phyloP scores from a whole-genome alignment of 1,140 invertebrate species.

The Asbolus verrucosus region DNA sequence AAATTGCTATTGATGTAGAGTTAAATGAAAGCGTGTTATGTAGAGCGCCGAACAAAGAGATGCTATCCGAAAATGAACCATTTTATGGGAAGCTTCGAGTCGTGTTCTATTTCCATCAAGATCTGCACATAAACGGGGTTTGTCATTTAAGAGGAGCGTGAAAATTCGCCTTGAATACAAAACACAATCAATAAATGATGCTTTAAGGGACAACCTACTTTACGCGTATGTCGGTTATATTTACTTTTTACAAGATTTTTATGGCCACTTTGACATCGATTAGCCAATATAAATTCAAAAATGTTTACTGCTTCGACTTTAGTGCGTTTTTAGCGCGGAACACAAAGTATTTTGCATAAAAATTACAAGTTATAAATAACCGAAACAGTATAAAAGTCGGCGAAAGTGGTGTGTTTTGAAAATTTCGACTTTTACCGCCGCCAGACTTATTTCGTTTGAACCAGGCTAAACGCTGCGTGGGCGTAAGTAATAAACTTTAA shows the following conservation, averaged over 20 bases:
- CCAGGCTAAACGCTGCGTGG: too few relatives aligned
- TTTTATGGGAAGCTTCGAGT: conserved; percentile 51
- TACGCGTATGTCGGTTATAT: conserved; percentile 6
- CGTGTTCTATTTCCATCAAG: conserved; percentile 44
- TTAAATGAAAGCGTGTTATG: conserved; percentile 54
- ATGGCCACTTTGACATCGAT: background rate
- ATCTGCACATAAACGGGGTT: conserved; percentile 47
- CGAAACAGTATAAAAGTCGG: too few relatives aligned
- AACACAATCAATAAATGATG: conserved; percentile 40
- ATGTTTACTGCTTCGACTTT: background rate
- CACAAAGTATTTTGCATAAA: too few relatives aligned
- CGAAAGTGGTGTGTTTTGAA: too few relatives aligned
- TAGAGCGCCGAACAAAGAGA: conserved; percentile 51
- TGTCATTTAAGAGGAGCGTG: conserved; percentile 43
- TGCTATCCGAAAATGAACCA: conserved; percentile 55
- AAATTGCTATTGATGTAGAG: conserved; percentile 57
- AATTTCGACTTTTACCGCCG: too few relatives aligned
- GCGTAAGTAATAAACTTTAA: too few relatives aligned
- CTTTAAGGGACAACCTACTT: conserved; percentile 4
- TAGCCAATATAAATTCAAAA: background rate
- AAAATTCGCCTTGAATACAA: conserved; percentile 45
- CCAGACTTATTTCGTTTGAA: too few relatives aligned
- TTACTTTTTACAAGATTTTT: conserved; percentile 28
- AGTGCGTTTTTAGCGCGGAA: background rate
- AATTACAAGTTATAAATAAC: too few relatives aligned